These are phyloP conservation scores for Bibio marci DNA, from an alignment of 2,888 invertebrate species.

Conservation along the genomic window DNA sequence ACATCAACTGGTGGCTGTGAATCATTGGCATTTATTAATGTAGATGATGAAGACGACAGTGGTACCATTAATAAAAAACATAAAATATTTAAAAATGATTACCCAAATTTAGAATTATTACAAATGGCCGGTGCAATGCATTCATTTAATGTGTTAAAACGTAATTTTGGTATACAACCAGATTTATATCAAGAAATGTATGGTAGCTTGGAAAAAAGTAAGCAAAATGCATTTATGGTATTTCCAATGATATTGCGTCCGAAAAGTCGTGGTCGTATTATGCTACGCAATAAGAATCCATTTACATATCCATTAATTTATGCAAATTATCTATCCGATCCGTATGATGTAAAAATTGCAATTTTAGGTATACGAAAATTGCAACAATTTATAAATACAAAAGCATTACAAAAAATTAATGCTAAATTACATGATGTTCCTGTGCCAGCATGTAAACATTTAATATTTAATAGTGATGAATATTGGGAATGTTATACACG, in stretches of 20 bases:
- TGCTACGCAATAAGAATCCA: constrained; percentile 44
- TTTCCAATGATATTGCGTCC: constrained; percentile 49
- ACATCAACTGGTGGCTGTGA: constrained; percentile 41
- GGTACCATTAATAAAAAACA: too few species aligned
- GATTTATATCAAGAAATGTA: constrained; percentile 30
- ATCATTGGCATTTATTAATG: constrained; percentile 37
- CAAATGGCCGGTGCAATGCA: constrained; percentile 37
- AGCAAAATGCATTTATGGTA: constrained; percentile 34
- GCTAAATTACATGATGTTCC: constrained; percentile 34
- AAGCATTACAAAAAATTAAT: constrained; percentile 34
- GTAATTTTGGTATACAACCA: constrained; percentile 32
- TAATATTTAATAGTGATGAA: constrained; percentile 34
- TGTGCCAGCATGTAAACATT: constrained; percentile 40
- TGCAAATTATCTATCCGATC: constrained; percentile 48
- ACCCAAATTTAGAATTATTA: constrained; percentile 55
- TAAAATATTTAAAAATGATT: too few species aligned
- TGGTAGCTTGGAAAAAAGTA: constrained; percentile 23
- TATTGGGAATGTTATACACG: constrained; percentile 50
- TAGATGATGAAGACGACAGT: constrained; percentile 25
- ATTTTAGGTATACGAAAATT: constrained; percentile 39
- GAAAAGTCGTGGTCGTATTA: constrained; percentile 47
- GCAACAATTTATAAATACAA: constrained; percentile 31
- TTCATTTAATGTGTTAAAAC: constrained; percentile 21
- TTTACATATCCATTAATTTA: constrained; percentile 44
- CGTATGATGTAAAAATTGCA: constrained; percentile 42